Conservation (phyloP, 1,140 invertebrate species). For the Camponotus floridanus region DNA sequence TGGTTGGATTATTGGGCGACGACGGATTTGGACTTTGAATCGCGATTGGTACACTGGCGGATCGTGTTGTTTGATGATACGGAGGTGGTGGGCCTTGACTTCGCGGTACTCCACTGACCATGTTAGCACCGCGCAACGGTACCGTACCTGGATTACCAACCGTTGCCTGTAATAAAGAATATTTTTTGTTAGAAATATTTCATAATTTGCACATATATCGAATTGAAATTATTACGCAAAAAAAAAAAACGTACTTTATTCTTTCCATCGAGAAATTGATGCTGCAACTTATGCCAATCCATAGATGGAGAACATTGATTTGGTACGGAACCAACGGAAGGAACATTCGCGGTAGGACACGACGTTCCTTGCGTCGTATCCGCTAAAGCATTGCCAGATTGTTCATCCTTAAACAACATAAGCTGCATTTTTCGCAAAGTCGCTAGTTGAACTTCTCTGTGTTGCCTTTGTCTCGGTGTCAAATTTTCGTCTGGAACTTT, state of each 20-base stretch:
- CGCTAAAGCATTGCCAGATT: conserved; percentile 74
- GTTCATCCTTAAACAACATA: conserved; percentile 91
- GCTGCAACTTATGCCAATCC: conserved; percentile 96
- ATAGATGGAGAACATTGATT: conserved; percentile 87
- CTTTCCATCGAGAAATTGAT: conserved; percentile 92
- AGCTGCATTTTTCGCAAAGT: conserved; percentile 97
- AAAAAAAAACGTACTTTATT: conserved; percentile 83
- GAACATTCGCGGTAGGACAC: conserved; percentile 80
- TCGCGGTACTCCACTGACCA: conserved; percentile 86
- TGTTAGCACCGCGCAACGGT: conserved; percentile 84
- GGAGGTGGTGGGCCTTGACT: conserved; percentile 95
- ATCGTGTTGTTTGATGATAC: conserved; percentile 93
- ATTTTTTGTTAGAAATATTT: background rate
- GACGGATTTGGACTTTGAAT: conserved; percentile 91
- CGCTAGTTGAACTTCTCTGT: conserved; percentile 96
- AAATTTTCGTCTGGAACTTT: conserved; percentile 98
- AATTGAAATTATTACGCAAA: conserved; percentile 1
- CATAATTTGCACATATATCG: background rate
- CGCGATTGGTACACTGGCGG: conserved; percentile 94
- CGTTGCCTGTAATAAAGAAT: conserved; percentile 67
- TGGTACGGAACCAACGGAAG: conserved; percentile 82
- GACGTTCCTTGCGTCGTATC: conserved; percentile 83
- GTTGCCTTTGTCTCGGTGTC: conserved; percentile 97
- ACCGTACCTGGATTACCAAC: conserved; percentile 84
- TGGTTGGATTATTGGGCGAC: conserved; percentile 90